Percentiles rank a stretch among this genome's conserved stretches.
These are phyloP conservation scores for Cheilosia urbana DNA, from an alignment of 2,888 invertebrate genomes.

Conservation along the genomic window DNA sequence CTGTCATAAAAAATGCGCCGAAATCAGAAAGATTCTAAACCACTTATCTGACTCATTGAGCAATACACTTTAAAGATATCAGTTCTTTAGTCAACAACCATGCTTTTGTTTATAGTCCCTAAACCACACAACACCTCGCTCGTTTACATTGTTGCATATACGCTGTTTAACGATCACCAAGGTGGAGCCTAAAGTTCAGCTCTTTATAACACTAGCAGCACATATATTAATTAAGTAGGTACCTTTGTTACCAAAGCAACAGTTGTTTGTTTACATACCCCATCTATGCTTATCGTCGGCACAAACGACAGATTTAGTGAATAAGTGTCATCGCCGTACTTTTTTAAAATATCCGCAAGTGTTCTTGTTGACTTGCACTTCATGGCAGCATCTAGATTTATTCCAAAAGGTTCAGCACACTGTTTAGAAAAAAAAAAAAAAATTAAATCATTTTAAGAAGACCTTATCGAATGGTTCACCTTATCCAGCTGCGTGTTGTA, in stretches of 20 bases:
- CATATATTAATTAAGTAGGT: not conserved
- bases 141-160: no score
- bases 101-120: no score
- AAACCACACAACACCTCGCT: no score
- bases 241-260: not conserved
- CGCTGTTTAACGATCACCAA: no score
- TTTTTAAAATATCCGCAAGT: constrained; percentile 79
- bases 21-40: no score
- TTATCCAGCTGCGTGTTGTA: constrained; percentile 76
- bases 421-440: constrained; percentile 56
- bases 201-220: not conserved
- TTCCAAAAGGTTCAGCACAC: constrained; percentile 77
- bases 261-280: constrained; percentile 78
- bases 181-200: no score
- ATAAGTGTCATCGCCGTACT: constrained; percentile 80
- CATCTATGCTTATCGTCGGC: constrained; percentile 81
- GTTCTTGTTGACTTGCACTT: constrained; percentile 78
- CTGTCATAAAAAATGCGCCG: no score
- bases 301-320: constrained; percentile 80
- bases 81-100: no score
- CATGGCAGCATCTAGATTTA: constrained; percentile 78
- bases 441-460: not conserved
- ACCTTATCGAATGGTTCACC: constrained; percentile 55
- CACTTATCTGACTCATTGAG: no score
- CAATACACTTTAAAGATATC: no score